Conservation (phyloP, 2,113 vertebrate species). For the Rostratula benghalensis region DNA sequence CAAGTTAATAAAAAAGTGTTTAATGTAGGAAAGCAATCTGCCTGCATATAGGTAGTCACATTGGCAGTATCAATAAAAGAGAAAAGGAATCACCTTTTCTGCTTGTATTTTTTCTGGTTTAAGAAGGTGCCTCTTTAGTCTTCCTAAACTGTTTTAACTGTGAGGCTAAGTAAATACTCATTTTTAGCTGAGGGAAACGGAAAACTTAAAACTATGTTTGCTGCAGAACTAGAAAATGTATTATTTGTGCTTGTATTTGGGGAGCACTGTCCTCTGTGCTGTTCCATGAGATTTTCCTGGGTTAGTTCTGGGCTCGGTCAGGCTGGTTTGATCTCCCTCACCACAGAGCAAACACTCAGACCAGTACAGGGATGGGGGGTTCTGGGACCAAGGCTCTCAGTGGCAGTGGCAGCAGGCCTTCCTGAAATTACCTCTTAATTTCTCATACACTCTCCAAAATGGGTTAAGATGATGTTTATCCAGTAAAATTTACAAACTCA, state of each 20-base stretch:
- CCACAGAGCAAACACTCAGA: neutral
- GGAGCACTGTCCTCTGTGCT: neutral
- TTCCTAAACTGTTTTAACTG: neutral
- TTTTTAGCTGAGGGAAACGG: neutral
- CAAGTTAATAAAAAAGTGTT: slow-evolving; percentile 73
- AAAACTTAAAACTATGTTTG: neutral
- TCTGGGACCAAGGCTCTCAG: neutral
- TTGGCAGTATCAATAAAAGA: slow-evolving; percentile 92
- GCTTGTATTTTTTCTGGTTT: slow-evolving; percentile 5
- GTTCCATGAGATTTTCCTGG: neutral
- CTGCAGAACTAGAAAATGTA: neutral
- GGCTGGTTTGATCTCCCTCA: neutral
- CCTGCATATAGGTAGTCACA: slow-evolving; percentile 91
- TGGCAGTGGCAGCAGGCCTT: neutral
- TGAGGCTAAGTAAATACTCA: neutral
- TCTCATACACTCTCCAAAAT: neutral
- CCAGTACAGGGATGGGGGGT: neutral
- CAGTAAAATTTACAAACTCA: neutral
- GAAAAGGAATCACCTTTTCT: slow-evolving; percentile 41
- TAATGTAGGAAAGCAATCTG: slow-evolving; percentile 72
- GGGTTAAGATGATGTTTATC: neutral
- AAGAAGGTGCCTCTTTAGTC: neutral
- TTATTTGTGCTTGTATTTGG: neutral
- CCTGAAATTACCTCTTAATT: neutral
- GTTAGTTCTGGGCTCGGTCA: neutral